Conservation (phyloP, 1,140 invertebrate species). For the Cydia fagiglandana region DNA sequence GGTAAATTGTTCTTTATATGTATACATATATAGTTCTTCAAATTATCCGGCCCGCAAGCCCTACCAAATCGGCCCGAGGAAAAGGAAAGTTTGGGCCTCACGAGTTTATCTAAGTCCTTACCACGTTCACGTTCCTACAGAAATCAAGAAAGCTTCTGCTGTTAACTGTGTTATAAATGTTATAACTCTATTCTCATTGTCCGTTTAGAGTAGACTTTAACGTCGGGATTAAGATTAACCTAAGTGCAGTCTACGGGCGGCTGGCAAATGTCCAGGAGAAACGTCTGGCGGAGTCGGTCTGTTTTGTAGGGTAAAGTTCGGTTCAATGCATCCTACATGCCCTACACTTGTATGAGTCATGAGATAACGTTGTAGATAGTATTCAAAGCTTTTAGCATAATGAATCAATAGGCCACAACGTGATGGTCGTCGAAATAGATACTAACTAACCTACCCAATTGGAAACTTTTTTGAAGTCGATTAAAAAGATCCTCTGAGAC, state of each 20-base stretch:
- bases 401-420: background rate
- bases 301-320: background rate
- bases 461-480: no score
- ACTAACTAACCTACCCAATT: no score
- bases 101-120: no score
- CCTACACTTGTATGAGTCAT: background rate
- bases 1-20: no score
- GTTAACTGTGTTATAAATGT: no score
- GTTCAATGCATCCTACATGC: background rate
- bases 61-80: no score
- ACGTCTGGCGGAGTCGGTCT: background rate
- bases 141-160: no score
- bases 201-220: background rate
- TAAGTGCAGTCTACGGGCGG: background rate
- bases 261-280: background rate
- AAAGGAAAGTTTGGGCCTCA: no score
- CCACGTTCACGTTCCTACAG: no score
- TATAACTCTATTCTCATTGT: background rate
- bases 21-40: no score
- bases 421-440: background rate
- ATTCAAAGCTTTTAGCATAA: background rate
- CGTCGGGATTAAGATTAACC: background rate
- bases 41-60: no score
- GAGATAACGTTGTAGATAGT: background rate
- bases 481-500: no score